A percentile compares a stretch with the other conserved stretches of the same genome.
Evolutionary conservation across 2,888 invertebrate genomes (phyloP).

Genomic region (Octonoba sinensis): DNA sequence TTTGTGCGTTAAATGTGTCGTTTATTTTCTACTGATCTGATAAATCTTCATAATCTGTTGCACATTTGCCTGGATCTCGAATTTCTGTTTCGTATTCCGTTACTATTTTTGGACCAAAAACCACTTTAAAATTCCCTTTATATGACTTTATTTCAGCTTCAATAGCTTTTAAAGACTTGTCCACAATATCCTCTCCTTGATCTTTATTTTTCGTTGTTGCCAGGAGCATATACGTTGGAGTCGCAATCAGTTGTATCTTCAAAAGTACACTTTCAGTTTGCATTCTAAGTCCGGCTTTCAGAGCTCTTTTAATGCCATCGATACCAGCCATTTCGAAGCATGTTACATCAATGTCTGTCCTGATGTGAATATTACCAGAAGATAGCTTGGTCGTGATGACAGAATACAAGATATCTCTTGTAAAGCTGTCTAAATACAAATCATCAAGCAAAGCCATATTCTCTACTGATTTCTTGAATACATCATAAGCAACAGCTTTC

Average conservation of each 20-base stretch:
- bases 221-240: background rate
- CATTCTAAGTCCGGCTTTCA: background rate
- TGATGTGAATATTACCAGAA: background rate
- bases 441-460: background rate
- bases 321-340: background rate
- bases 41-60: too few species aligned
- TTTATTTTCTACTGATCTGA: too few species aligned
- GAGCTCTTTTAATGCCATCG: background rate
- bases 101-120: background rate
- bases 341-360: background rate
- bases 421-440: background rate
- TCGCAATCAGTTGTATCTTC: background rate
- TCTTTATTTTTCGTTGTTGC: background rate
- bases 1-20: too few species aligned
- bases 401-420: background rate
- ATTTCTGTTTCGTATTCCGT: background rate
- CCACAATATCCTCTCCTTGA: background rate
- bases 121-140: background rate
- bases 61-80: too few species aligned
- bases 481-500: background rate
- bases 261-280: background rate
- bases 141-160: slow-evolving; percentile 1
- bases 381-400: background rate
- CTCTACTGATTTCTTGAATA: background rate
- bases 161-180: background rate